Evolutionary conservation across 1,140 invertebrate genomes (phyloP).

Genomic region (Thaumetopoea pityocampa): DNA sequence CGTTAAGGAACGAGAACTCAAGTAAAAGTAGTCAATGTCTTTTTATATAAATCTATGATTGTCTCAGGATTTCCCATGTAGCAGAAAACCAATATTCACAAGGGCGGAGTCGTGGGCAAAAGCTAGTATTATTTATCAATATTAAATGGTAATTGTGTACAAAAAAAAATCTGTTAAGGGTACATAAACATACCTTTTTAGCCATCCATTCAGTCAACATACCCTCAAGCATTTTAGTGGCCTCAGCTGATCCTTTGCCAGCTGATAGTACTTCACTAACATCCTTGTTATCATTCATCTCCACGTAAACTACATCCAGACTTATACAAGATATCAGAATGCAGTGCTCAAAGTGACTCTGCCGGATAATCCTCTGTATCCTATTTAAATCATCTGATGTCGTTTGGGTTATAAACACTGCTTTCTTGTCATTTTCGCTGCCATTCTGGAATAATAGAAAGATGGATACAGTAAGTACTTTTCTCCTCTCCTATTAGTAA

Average conservation of each 20-base stretch:
- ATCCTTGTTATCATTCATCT: constrained; percentile 60
- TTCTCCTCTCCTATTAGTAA: too few species aligned
- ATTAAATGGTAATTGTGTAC: too few species aligned
- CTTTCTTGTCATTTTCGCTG: constrained; percentile 71
- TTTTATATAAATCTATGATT: too few species aligned
- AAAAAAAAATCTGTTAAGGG: too few species aligned
- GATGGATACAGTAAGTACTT: too few species aligned
- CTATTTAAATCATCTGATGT: constrained; percentile 69
- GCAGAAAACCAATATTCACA: too few species aligned
- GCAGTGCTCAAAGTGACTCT: constrained; percentile 77
- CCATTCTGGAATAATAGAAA: constrained; percentile 38
- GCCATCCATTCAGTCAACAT: constrained; percentile 55
- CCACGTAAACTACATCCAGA: constrained; percentile 56
- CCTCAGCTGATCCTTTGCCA: constrained; percentile 44
- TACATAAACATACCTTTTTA: constrained; percentile 53
- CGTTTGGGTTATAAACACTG: constrained; percentile 77
- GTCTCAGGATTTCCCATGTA: too few species aligned
- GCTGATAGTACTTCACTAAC: constrained; percentile 45
- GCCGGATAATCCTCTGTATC: constrained; percentile 72
- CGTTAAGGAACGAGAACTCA: too few species aligned
- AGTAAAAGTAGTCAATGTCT: too few species aligned
- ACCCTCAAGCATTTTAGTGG: constrained; percentile 49
- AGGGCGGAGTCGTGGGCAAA: too few species aligned
- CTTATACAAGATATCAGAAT: constrained; percentile 72
- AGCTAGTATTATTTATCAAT: too few species aligned